phyloP scores from a whole-genome alignment of 2,113 vertebrate genomes.

The Dipodomys stephensi region DNA sequence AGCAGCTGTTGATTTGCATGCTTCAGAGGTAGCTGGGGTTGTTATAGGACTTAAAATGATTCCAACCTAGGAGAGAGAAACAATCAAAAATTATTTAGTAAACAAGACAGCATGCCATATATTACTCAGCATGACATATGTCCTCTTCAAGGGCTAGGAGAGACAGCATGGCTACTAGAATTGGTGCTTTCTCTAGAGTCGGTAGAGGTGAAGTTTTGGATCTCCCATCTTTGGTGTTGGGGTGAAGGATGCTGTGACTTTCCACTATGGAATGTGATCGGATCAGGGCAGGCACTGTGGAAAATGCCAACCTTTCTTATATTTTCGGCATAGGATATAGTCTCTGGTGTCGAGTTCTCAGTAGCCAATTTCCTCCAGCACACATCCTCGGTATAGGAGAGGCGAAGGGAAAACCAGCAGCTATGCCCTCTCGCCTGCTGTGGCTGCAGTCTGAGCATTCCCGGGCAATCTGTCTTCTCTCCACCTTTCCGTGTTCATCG shows the following conservation, averaged over 20 bases:
- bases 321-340: not conserved
- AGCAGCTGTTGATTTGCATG: not conserved
- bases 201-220: fast-evolving
- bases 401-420: not conserved
- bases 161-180: not conserved
- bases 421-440: fast-evolving
- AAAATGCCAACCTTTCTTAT: not conserved
- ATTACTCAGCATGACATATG: not conserved
- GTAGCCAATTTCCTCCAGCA: not conserved
- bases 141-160: not conserved
- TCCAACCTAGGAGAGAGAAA: not conserved
- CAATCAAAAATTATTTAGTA: not conserved
- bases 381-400: fast-evolving
- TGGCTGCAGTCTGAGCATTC: not conserved
- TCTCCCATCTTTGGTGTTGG: too few relatives aligned
- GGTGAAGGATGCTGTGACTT: fast-evolving
- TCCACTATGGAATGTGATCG: not conserved
- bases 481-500: not conserved
- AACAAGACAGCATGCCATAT: not conserved
- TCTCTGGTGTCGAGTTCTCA: not conserved
- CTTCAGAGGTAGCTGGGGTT: not conserved
- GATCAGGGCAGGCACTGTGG: not conserved
- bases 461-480: not conserved
- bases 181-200: too few relatives aligned
- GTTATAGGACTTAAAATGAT: not conserved